A percentile compares a stretch with the other conserved stretches of the same genome.
Evolutionary conservation across 2,888 invertebrate genomes (phyloP).

Genomic region (Orthosia gracilis): DNA sequence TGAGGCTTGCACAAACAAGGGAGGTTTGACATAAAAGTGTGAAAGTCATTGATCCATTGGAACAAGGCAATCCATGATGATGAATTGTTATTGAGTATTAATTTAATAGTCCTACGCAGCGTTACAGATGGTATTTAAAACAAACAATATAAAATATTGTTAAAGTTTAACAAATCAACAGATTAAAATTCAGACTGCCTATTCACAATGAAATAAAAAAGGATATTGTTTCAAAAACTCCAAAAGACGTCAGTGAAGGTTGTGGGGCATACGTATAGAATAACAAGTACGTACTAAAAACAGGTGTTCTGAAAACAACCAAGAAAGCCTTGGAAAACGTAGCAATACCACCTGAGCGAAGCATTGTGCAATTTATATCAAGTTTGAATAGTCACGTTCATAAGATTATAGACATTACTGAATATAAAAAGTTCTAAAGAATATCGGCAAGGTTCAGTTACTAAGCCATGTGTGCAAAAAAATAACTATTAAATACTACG

Average conservation of each 20-base stretch:
- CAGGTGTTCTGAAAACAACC: slow-evolving; percentile 57
- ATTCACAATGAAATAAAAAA: slow-evolving; percentile 3
- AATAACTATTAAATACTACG: too few species aligned
- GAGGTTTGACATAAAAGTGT: too few species aligned
- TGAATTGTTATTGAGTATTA: too few species aligned
- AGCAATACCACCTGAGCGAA: slow-evolving; percentile 42
- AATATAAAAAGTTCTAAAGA: neutral
- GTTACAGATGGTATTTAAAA: too few species aligned
- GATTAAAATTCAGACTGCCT: slow-evolving; percentile 7
- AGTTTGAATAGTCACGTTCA: slow-evolving; percentile 32
- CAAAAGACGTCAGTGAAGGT: slow-evolving; percentile 24
- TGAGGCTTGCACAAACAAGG: too few species aligned
- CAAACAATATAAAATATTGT: too few species aligned
- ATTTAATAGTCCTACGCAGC: too few species aligned
- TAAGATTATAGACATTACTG: slow-evolving; percentile 25
- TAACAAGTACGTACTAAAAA: slow-evolving; percentile 50
- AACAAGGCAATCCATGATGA: too few species aligned
- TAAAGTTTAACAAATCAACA: neutral
- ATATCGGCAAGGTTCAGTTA: neutral
- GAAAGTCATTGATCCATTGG: too few species aligned
- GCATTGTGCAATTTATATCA: slow-evolving; percentile 45
- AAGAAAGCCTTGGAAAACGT: slow-evolving; percentile 50
- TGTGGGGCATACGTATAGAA: slow-evolving; percentile 27
- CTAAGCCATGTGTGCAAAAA: too few species aligned
- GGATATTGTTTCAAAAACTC: slow-evolving; percentile 33